Evolutionary conservation across 2,888 invertebrate species (phyloP).

Genomic region (Tyria jacobaeae): DNA sequence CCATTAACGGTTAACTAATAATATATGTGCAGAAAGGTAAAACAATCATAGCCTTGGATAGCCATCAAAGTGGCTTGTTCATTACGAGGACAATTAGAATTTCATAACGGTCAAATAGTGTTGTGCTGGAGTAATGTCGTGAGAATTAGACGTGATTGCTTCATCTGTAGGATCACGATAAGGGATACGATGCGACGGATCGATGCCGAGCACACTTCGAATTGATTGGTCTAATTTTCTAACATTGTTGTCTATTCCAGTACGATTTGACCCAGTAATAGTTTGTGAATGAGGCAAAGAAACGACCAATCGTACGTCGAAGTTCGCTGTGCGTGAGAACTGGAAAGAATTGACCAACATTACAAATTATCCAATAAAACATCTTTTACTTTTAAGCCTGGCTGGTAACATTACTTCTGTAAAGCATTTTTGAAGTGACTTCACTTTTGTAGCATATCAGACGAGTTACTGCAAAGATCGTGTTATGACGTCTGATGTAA

Average conservation of each 20-base stretch:
- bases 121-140: constrained; percentile 55
- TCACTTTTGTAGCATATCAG: constrained; percentile 4
- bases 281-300: constrained; percentile 60
- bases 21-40: constrained; percentile 14
- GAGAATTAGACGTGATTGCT: constrained; percentile 64
- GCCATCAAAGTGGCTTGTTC: constrained; percentile 28
- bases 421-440: constrained; percentile 1
- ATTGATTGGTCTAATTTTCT: constrained; percentile 58
- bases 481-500: neutral
- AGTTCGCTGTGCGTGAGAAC: constrained; percentile 55
- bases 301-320: constrained; percentile 47
- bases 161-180: constrained; percentile 61
- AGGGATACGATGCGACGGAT: constrained; percentile 45
- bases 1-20: constrained; percentile 12
- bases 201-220: constrained; percentile 51
- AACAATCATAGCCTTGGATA: constrained; percentile 14
- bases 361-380: constrained; percentile 31
- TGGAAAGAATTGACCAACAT: constrained; percentile 51
- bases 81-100: constrained; percentile 57
- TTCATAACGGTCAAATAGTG: constrained; percentile 56
- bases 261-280: constrained; percentile 42
- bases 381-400: constrained; percentile 13
- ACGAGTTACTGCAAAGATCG: neutral
- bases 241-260: constrained; percentile 52
- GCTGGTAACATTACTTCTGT: neutral